phyloP scores from a whole-genome alignment of 2,113 vertebrate genomes.

The Ploceus nigricollis region DNA sequence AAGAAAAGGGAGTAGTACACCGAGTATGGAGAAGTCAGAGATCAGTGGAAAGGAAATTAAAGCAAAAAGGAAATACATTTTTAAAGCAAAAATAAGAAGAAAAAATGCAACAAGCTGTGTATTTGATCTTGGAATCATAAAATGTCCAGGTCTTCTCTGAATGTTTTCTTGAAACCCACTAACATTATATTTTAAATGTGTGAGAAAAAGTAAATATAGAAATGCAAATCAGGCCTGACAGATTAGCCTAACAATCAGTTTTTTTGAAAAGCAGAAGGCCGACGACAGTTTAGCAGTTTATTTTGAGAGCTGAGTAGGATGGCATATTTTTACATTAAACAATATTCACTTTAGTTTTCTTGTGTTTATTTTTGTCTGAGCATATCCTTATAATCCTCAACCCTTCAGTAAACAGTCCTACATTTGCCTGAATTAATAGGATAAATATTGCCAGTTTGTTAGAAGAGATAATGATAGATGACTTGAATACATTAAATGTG shows the following conservation, averaged over 20 bases:
- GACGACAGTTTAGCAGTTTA: neutral
- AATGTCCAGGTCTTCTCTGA: neutral
- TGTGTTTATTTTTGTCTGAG: constrained; percentile 73
- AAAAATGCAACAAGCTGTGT: neutral
- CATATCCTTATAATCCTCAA: neutral
- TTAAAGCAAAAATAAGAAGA: neutral
- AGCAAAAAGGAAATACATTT: neutral
- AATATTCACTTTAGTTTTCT: constrained; percentile 53
- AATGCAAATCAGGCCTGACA: constrained; percentile 21
- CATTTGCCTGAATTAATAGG: constrained; percentile 1
- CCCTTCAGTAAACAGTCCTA: neutral
- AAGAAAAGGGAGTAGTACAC: neutral
- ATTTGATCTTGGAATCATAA: neutral
- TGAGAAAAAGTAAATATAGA: constrained; percentile 18
- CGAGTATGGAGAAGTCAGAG: neutral
- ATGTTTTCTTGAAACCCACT: neutral
- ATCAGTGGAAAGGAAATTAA: neutral
- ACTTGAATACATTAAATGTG: neutral
- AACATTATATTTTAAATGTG: neutral
- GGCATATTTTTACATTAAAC: constrained; percentile 45
- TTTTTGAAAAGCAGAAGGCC: neutral
- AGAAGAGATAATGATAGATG: neutral
- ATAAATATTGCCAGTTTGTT: constrained; percentile 9
- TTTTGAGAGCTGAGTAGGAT: constrained; percentile 28
- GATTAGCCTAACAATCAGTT: neutral